phyloP scores from a whole-genome alignment of 2,113 vertebrate genomes.

The Picathartes gymnocephalus region DNA sequence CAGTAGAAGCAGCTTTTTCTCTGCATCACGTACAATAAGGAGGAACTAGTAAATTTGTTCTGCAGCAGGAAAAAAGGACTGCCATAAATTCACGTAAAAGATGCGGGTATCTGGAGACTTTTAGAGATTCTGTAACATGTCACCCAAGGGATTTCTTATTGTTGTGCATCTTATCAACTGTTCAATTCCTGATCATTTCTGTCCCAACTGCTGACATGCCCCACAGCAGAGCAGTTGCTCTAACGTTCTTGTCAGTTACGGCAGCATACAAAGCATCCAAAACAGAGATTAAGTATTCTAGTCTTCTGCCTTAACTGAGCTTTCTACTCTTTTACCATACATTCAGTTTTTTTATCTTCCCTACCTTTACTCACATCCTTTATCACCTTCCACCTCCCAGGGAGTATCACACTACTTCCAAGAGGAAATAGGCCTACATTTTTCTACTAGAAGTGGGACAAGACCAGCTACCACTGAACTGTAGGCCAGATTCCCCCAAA shows the following conservation, averaged over 20 bases:
- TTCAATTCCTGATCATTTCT: constrained; percentile 12
- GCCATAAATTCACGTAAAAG: background rate
- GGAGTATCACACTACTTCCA: background rate
- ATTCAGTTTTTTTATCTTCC: background rate
- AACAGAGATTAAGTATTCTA: background rate
- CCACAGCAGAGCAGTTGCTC: constrained; percentile 35
- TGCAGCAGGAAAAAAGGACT: background rate
- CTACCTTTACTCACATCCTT: background rate
- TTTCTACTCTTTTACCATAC: background rate
- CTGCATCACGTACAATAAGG: background rate
- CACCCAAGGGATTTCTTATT: constrained; percentile 29
- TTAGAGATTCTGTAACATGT: constrained; percentile 37
- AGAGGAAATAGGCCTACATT: background rate
- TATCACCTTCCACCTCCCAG: background rate
- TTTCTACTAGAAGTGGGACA: background rate
- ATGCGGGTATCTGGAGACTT: constrained; percentile 27
- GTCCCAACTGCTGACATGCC: constrained; percentile 13
- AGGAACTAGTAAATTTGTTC: background rate
- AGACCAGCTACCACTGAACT: background rate
- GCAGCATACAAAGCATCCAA: background rate
- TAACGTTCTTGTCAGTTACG: constrained; percentile 9
- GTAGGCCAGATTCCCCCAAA: background rate
- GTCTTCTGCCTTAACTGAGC: background rate
- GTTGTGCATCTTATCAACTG: constrained; percentile 28
- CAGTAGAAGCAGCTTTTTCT: background rate